Conservation (phyloP, 2,888 invertebrate genomes). For the Netelia inedita region DNA sequence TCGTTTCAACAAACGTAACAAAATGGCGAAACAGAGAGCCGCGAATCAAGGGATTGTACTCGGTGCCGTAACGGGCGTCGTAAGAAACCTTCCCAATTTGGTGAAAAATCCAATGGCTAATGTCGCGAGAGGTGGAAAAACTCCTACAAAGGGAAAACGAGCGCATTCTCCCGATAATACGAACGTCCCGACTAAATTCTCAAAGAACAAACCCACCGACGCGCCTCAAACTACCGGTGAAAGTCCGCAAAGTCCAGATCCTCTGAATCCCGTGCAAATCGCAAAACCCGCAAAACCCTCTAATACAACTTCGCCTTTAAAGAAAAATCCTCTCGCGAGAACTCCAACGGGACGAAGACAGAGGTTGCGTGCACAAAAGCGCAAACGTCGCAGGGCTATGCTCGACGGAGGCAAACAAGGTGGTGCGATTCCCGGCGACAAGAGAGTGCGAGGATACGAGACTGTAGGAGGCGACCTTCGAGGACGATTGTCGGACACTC, state of each 20-base stretch:
- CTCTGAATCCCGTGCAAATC: constrained; percentile 35
- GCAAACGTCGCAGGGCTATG: constrained; percentile 66
- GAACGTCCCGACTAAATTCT: background rate
- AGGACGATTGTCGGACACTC: constrained; percentile 76
- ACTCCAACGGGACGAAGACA: constrained; percentile 10
- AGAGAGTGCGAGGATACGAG: constrained; percentile 72
- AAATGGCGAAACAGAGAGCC: constrained; percentile 45
- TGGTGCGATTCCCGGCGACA: constrained; percentile 66
- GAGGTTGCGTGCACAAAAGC: constrained; percentile 57
- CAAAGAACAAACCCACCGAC: background rate
- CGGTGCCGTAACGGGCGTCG: constrained; percentile 60
- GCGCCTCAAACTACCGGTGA: background rate
- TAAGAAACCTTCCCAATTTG: constrained; percentile 41
- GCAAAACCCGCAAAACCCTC: constrained; percentile 43
- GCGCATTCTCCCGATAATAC: constrained; percentile 56
- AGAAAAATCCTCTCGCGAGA: constrained; percentile 55
- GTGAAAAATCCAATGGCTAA: constrained; percentile 39
- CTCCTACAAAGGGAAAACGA: constrained; percentile 39
- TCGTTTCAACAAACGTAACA: constrained; percentile 47
- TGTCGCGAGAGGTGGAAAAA: constrained; percentile 17
- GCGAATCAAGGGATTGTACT: constrained; percentile 47
- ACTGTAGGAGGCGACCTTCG: constrained; percentile 75
- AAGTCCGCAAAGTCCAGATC: constrained; percentile 55
- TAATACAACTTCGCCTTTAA: constrained; percentile 28
- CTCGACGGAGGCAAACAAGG: constrained; percentile 69